Percentiles rank a stretch among this genome's conserved stretches.
Conservation (phyloP, 2,888 invertebrate genomes). For the Choristoneura rosaceana region DNA sequence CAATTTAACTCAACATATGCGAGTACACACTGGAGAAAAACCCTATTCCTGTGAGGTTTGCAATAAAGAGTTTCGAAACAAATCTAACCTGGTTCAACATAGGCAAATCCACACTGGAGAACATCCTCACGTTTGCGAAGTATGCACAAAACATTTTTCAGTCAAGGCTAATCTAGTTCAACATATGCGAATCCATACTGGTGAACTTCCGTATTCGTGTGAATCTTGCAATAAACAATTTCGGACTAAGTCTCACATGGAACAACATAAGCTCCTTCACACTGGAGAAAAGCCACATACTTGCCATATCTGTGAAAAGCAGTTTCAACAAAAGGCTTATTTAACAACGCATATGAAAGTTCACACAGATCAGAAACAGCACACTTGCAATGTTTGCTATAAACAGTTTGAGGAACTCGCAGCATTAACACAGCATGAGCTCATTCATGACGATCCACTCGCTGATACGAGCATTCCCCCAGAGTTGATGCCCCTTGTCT, state of each 20-base stretch:
- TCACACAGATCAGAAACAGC: background rate
- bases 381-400: background rate
- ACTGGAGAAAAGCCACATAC: background rate
- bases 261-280: background rate
- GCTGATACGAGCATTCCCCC: background rate
- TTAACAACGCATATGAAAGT: background rate
- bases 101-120: background rate
- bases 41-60: constrained; percentile 8
- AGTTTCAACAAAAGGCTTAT: background rate
- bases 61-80: background rate
- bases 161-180: background rate
- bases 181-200: background rate
- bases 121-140: background rate
- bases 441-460: background rate
- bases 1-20: constrained; percentile 1
- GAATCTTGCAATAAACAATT: constrained; percentile 1
- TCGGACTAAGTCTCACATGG: background rate
- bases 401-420: background rate
- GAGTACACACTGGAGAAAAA: background rate
- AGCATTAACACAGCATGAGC: constrained; percentile 4
- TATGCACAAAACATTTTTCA: constrained; percentile 1
- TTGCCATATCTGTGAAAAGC: background rate
- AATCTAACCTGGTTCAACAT: background rate
- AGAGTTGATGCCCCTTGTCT: background rate
- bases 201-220: background rate